Evolutionary conservation across 2,113 vertebrate species (phyloP).

Genomic region (Podarcis cretensis): DNA sequence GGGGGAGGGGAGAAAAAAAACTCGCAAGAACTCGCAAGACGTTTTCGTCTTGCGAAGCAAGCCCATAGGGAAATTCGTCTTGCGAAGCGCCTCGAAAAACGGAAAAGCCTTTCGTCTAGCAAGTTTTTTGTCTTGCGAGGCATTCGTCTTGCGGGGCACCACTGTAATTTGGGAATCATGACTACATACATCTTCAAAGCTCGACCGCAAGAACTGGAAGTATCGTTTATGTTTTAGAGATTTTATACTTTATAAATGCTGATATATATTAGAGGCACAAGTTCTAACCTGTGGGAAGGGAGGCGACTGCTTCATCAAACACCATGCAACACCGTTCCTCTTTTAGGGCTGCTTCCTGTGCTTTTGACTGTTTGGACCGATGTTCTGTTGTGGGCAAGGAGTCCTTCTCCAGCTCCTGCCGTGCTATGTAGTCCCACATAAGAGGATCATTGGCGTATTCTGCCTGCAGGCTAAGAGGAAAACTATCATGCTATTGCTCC

Average conservation of each 20-base stretch:
- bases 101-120: no score
- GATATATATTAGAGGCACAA: background rate
- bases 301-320: constrained; percentile 89
- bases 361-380: constrained; percentile 77
- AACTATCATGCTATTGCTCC: background rate
- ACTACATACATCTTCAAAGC: background rate
- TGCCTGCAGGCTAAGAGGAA: constrained; percentile 81
- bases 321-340: constrained; percentile 89
- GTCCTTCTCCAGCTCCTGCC: constrained; percentile 81
- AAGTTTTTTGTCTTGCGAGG: no score
- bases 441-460: constrained; percentile 80
- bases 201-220: background rate
- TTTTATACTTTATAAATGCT: no score
- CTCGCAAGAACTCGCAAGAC: no score
- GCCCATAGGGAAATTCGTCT: no score
- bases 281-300: constrained; percentile 83
- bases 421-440: constrained; percentile 93
- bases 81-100: no score
- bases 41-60: no score
- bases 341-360: constrained; percentile 74
- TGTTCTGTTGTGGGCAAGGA: constrained; percentile 58
- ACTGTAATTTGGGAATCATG: background rate
- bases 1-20: no score
- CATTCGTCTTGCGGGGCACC: no score
- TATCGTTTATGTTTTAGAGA: background rate